Evolutionary conservation across 2,888 invertebrate species (phyloP).

Genomic region (Mythimna loreyi): DNA sequence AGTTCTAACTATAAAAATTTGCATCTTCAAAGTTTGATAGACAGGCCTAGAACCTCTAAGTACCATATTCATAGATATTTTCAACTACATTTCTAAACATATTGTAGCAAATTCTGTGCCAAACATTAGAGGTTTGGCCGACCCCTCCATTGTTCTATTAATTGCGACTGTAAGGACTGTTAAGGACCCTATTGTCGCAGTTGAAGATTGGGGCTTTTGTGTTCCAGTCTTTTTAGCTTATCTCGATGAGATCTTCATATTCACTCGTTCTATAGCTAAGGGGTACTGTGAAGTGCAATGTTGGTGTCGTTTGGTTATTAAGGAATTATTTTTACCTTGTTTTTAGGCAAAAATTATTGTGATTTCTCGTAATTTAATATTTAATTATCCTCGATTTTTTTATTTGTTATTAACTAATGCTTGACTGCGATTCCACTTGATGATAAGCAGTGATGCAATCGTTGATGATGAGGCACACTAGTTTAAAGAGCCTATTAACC

Average conservation of each 20-base stretch:
- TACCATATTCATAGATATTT: constrained; percentile 54
- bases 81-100: constrained; percentile 67
- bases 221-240: constrained; percentile 65
- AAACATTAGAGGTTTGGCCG: constrained; percentile 74
- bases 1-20: constrained; percentile 35
- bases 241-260: constrained; percentile 61
- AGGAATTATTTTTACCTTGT: not conserved
- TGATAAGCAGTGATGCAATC: too few species aligned
- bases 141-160: constrained; percentile 76
- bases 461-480: too few species aligned
- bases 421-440: too few species aligned
- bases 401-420: too few species aligned
- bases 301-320: constrained; percentile 28
- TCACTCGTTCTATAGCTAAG: constrained; percentile 30
- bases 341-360: not conserved
- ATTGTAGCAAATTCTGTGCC: constrained; percentile 66
- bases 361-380: not conserved
- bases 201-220: constrained; percentile 68
- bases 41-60: constrained; percentile 36
- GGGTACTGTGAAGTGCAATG: constrained; percentile 31
- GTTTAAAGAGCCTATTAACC: too few species aligned
- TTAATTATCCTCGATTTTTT: not conserved
- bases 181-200: constrained; percentile 54
- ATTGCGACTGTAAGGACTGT: constrained; percentile 75
- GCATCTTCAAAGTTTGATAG: constrained; percentile 36